Conservation (phyloP, 30 jellyfish, hydroid and myxozoan genomes). For the Catostylus mosaicus region DNA sequence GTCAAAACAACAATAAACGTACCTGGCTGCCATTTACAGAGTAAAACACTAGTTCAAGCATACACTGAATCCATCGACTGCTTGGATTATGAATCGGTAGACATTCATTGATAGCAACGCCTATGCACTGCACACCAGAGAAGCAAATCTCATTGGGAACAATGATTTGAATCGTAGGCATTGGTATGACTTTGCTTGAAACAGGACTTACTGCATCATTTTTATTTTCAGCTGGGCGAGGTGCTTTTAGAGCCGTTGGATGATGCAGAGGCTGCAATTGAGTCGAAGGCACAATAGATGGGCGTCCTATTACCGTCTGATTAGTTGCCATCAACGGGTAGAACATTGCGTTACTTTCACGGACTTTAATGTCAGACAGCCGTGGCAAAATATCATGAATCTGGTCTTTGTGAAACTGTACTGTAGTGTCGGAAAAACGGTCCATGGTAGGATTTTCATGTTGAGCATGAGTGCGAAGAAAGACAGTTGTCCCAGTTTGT, state of each 20-base stretch:
- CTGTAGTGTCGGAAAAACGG: not conserved
- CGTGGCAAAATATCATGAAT: slow-evolving; percentile 53
- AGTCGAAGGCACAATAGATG: not conserved
- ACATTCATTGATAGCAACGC: slow-evolving; percentile 40
- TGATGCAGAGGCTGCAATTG: slow-evolving; percentile 1
- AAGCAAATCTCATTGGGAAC: slow-evolving; percentile 68
- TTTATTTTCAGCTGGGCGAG: not conserved
- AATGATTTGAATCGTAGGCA: slow-evolving; percentile 26
- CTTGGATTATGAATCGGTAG: slow-evolving; percentile 77
- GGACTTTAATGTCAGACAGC: slow-evolving; percentile 22
- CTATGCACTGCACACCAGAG: slow-evolving; percentile 73
- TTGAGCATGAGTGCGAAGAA: not conserved
- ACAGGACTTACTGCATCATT: not conserved
- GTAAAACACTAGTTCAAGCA: slow-evolving; percentile 57
- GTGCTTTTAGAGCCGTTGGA: not conserved
- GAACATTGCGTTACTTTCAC: slow-evolving; percentile 48
- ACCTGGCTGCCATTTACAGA: slow-evolving; percentile 85
- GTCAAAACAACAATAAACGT: no score
- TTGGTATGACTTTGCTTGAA: not conserved
- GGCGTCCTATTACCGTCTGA: slow-evolving; percentile 47
- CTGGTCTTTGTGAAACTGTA: not conserved
- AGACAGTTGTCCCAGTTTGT: not conserved
- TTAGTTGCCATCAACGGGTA: slow-evolving; percentile 43
- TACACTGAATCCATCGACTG: slow-evolving; percentile 82
- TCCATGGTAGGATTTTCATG: not conserved